Percentiles rank a stretch among this genome's conserved stretches.
Conservation (phyloP, 2,797 vertebrate species). For the Hydrolagus colliei region DNA sequence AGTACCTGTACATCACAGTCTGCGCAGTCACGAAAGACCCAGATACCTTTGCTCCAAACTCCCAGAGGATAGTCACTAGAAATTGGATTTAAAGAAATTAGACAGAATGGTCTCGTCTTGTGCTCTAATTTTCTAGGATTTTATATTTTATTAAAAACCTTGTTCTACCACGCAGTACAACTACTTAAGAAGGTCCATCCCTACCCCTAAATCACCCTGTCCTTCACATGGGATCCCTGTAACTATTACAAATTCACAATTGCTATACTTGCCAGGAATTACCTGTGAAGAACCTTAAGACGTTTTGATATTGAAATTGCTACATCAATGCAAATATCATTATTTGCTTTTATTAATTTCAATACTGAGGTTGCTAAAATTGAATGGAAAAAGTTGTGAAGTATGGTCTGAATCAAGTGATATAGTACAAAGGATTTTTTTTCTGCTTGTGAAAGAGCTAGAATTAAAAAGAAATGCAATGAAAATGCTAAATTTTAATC, state of each 20-base stretch:
- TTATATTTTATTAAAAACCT: background rate
- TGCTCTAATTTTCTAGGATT: background rate
- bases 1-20: no score
- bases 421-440: background rate
- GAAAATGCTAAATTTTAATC: background rate
- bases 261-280: no score
- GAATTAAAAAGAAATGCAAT: background rate
- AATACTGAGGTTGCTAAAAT: background rate
- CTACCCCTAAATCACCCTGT: background rate
- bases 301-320: no score
- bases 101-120: no score
- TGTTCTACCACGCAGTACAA: background rate
- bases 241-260: no score
- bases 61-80: no score
- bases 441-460: background rate
- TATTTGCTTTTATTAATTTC: background rate
- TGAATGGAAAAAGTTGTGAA: background rate
- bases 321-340: no score
- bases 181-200: background rate
- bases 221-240: background rate
- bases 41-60: no score
- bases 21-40: no score
- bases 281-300: no score
- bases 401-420: background rate
- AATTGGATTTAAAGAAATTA: no score